Conservation (phyloP, 2,113 vertebrate species). For the Pteronura brasiliensis region DNA sequence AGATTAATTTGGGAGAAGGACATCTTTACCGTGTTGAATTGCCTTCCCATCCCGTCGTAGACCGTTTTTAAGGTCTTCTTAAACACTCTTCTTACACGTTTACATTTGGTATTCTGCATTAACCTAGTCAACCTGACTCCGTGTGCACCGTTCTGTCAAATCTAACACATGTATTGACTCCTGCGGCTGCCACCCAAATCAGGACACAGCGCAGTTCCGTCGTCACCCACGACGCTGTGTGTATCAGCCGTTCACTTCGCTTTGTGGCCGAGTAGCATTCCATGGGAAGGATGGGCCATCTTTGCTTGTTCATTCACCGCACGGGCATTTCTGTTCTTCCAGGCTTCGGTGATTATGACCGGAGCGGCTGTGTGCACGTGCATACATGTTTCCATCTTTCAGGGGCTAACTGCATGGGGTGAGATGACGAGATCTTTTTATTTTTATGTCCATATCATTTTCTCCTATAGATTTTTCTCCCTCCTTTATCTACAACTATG, state of each 20-base stretch:
- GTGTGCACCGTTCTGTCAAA: neutral
- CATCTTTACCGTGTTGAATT: neutral
- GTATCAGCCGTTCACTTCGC: neutral
- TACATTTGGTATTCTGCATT: neutral
- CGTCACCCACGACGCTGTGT: too few species aligned
- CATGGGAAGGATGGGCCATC: neutral
- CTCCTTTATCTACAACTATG: neutral
- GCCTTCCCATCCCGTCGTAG: neutral
- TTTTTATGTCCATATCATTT: neutral
- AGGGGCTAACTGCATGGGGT: neutral
- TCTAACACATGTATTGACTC: neutral
- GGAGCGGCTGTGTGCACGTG: neutral
- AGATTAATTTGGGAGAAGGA: neutral
- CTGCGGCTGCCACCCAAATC: too few species aligned
- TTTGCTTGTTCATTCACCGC: neutral
- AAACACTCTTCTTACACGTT: neutral
- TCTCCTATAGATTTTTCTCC: neutral
- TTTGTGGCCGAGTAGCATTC: rapidly evolving
- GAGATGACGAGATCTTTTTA: neutral
- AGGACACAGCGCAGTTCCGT: too few species aligned
- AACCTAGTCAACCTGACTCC: neutral
- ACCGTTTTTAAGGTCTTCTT: neutral
- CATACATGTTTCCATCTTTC: neutral
- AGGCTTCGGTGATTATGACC: neutral
- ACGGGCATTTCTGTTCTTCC: neutral